Percentiles rank a stretch among this genome's conserved stretches.
These are phyloP conservation scores for Damaliscus lunatus DNA, from an alignment of 2,113 vertebrate species.

Conservation along the genomic window DNA sequence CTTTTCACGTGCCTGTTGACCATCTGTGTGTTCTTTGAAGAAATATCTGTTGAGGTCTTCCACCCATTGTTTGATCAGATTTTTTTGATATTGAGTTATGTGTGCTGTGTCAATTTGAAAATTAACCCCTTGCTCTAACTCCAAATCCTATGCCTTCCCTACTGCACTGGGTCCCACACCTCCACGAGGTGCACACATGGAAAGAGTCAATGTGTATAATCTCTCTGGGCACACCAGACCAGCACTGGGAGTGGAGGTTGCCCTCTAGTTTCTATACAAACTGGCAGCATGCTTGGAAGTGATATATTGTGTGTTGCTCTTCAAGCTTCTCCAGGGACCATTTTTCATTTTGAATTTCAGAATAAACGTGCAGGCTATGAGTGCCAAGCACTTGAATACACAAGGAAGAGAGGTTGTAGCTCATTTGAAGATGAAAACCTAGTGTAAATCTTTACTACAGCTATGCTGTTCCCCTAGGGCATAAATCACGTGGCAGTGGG, in stretches of 20 bases:
- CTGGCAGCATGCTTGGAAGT: background rate
- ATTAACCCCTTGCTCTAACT: background rate
- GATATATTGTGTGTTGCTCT: background rate
- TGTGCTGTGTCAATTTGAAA: background rate
- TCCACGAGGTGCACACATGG: background rate
- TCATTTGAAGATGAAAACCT: conserved; percentile 59
- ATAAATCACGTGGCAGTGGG: conserved; percentile 28
- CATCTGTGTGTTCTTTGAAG: background rate
- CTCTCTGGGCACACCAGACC: background rate
- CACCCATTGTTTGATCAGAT: background rate
- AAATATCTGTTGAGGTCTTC: background rate
- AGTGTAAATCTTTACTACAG: conserved; percentile 32
- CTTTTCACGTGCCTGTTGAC: background rate
- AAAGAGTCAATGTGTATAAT: background rate
- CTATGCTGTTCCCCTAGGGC: background rate
- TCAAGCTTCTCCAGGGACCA: background rate
- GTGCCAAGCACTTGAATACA: conserved; percentile 54
- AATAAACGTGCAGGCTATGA: conserved; percentile 14
- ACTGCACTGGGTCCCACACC: background rate
- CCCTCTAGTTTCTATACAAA: background rate
- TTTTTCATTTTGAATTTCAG: conserved; percentile 58
- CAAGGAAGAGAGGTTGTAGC: conserved; percentile 27
- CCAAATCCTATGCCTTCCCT: background rate
- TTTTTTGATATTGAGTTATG: background rate
- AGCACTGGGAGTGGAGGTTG: background rate